Evolutionary conservation across 2,888 invertebrate species (phyloP), one percentile per base, ranked within the genome.

Genomic region (Perizoma affinitatum): DNA sequence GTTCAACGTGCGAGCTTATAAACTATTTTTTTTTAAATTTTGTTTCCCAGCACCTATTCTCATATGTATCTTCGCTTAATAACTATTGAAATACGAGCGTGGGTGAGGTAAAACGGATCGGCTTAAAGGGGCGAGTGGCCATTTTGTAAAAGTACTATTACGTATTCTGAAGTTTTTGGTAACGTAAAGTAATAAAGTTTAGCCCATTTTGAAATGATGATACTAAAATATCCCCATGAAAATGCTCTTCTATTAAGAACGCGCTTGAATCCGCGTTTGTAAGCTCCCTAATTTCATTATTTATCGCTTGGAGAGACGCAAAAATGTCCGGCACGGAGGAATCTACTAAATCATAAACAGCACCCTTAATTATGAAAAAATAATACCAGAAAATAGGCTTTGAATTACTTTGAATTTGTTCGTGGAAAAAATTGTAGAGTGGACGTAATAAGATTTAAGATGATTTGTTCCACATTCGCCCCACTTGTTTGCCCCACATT

Each of bases 291-390:
- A 84, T 82, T 85, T 80, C 69, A 73, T 86, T 81, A 86, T 88
- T 88, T 86, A 87, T 86, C 64, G 75, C 72, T 67, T 56, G 63
- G 66, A 72, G 72, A 75, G 71, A 74, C 75, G 80, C 77, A 75
- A 83, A 84, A 86, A 82, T 80, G 78, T 83, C 76, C 72, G 73
- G 66, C 71, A 33, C 48, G 68, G 71, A 56, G 70, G 72, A 67
- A 65, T 67, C 74, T 68, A 68, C 67, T 88, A 86, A 88, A 88
- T 88, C 83, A 86, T 78, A 74, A 74, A 71, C 71, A 70, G 72
- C 59, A 53, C 61, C 73, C 73, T 83, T 87, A 86, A 88, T 87
- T 88, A 82, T 83, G 79, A 87, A 87, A n/a, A 87, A 87, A 87
- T 84, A 86, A 82, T 84, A 78, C 75, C 69, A 55, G 71, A 70